A percentile compares a stretch with the other conserved stretches of the same genome.
phyloP scores from a whole-genome alignment of 2,888 invertebrate genomes.

The Podotricha telesiphe region DNA sequence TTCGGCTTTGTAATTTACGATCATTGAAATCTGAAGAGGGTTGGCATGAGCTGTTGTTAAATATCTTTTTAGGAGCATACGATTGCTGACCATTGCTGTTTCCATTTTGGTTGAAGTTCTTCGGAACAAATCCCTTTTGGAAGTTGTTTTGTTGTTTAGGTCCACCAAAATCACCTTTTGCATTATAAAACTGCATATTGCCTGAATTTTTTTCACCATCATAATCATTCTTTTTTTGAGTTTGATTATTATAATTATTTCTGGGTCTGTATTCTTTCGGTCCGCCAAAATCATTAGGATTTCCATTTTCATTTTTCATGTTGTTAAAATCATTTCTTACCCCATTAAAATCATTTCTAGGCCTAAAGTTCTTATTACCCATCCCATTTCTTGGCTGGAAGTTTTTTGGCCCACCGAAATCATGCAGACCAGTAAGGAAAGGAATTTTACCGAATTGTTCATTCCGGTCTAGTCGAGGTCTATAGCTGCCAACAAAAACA shows the following conservation, averaged over 20 bases:
- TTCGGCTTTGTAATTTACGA: conserved; percentile 84
- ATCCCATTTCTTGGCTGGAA: conserved; percentile 75
- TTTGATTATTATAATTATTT: conserved; percentile 74
- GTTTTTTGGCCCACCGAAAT: conserved; percentile 80
- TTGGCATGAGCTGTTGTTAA: conserved; percentile 61
- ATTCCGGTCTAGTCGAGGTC: conserved; percentile 86
- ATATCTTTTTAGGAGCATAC: conserved; percentile 70
- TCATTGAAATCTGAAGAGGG: conserved; percentile 70
- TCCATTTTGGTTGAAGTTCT: conserved; percentile 68
- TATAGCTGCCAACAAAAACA: conserved; percentile 70
- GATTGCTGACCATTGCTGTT: conserved; percentile 61
- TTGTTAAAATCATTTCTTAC: conserved; percentile 73
- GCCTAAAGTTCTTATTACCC: conserved; percentile 76
- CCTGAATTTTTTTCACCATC: conserved; percentile 66
- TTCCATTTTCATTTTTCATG: conserved; percentile 70
- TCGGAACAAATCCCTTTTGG: conserved; percentile 71
- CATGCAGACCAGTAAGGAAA: conserved; percentile 71
- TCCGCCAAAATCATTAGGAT: conserved; percentile 76
- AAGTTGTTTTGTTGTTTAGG: conserved; percentile 72
- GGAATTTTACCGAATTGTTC: conserved; percentile 86
- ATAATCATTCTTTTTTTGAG: conserved; percentile 68
- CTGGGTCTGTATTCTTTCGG: conserved; percentile 75
- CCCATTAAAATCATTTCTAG: conserved; percentile 78
- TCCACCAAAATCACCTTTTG: conserved; percentile 77
- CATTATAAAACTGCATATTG: conserved; percentile 77